phyloP scores from a whole-genome alignment of 2,113 vertebrate species.

The Rhodinocichla rosea region DNA sequence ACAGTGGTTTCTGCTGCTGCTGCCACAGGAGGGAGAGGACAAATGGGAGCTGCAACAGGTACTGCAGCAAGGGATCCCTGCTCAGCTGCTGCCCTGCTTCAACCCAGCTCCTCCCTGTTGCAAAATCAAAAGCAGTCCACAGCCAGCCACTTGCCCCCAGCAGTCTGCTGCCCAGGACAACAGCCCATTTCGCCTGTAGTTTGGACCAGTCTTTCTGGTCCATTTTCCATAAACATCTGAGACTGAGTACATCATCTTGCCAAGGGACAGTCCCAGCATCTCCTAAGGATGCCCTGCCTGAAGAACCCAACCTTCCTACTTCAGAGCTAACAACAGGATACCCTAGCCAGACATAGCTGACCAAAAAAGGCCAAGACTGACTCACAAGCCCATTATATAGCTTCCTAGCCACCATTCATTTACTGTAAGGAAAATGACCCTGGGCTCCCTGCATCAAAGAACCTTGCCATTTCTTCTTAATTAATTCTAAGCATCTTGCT shows the following conservation, averaged over 20 bases:
- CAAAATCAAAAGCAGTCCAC: not conserved
- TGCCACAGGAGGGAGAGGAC: not conserved
- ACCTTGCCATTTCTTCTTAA: conserved; percentile 19
- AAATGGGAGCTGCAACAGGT: not conserved
- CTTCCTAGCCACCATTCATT: conserved; percentile 8
- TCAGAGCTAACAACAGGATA: not conserved
- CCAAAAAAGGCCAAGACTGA: not conserved
- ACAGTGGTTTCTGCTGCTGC: not conserved
- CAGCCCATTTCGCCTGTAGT: not conserved
- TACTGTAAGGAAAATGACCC: not conserved
- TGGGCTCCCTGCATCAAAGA: not conserved
- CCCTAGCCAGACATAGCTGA: not conserved
- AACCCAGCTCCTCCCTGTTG: not conserved
- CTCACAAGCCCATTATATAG: conserved; percentile 17
- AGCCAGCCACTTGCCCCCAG: not conserved
- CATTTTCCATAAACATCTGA: not conserved
- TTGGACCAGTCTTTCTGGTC: not conserved
- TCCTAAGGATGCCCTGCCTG: not conserved
- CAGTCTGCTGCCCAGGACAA: not conserved
- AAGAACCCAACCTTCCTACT: not conserved
- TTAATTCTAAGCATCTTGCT: not conserved
- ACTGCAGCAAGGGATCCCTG: not conserved
- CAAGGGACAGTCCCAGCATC: not conserved
- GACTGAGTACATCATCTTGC: not conserved
- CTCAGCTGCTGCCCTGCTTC: not conserved